Evolutionary conservation across 2,113 vertebrate genomes (phyloP).

Genomic region (Tilapia sparmanii): DNA sequence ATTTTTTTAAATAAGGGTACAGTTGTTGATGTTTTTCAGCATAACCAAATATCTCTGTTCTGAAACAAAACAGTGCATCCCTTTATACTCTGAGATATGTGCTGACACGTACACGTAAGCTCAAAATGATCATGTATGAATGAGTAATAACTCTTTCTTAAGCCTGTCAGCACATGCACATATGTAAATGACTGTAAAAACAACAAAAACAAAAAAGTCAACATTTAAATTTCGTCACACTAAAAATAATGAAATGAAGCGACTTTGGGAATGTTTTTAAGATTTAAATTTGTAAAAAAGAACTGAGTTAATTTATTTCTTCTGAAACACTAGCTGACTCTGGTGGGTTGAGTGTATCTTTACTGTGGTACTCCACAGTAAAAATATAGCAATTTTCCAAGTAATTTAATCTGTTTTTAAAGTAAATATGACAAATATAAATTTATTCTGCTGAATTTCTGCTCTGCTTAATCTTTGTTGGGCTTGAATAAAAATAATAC

Average conservation of each 20-base stretch:
- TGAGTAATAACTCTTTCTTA: background rate
- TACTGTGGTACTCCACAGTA: background rate
- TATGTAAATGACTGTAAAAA: background rate
- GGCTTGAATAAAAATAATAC: background rate
- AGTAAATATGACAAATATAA: background rate
- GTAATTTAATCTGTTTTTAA: background rate
- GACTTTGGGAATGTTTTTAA: background rate
- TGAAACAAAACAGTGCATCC: background rate
- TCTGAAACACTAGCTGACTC: background rate
- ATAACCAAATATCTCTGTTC: background rate
- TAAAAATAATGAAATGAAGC: background rate
- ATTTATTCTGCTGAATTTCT: background rate
- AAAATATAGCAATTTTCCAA: background rate
- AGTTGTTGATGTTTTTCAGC: background rate
- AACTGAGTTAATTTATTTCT: background rate
- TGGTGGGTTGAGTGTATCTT: background rate
- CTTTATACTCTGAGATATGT: background rate
- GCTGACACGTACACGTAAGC: background rate
- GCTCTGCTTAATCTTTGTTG: background rate
- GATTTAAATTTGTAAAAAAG: background rate
- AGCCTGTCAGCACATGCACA: background rate
- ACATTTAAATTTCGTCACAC: background rate
- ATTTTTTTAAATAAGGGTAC: background rate
- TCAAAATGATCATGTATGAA: background rate
- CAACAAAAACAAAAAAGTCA: fast-evolving